A percentile compares a stretch with the other conserved stretches of the same genome.
These are phyloP conservation scores for Acrossocheilus wenchowensis DNA, from an alignment of 2,797 vertebrate genomes.

Conservation along the genomic window DNA sequence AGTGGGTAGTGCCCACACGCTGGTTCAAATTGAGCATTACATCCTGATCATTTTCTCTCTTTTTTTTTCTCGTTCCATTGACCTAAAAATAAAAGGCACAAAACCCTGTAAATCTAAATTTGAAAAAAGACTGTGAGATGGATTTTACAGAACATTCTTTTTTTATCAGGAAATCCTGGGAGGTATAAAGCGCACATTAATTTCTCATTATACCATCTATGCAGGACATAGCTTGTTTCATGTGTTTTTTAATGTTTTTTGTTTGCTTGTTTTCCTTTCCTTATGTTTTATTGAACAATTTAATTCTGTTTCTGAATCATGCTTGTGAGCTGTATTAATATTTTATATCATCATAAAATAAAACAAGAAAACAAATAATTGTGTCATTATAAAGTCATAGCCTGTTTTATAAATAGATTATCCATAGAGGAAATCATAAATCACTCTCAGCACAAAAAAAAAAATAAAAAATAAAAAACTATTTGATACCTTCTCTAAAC, in stretches of 20 bases:
- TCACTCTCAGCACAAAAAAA: neutral
- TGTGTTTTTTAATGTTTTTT: neutral
- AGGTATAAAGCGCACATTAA: constrained; percentile 53
- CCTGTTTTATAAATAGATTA: neutral
- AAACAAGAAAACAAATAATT: constrained; percentile 7
- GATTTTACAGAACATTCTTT: constrained; percentile 24
- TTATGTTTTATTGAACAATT: constrained; percentile 7
- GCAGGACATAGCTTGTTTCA: constrained; percentile 22
- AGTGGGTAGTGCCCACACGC: neutral
- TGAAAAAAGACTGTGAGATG: neutral
- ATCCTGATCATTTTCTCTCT: neutral
- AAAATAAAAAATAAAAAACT: too few species aligned
- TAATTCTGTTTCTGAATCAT: neutral
- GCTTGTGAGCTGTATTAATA: neutral
- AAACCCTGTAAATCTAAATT: neutral
- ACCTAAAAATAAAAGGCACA: neutral
- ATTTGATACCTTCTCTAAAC: neutral
- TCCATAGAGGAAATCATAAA: constrained; percentile 8
- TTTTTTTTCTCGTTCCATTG: neutral
- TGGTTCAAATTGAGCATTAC: neutral
- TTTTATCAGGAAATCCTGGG: constrained; percentile 61
- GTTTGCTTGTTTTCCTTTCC: neutral
- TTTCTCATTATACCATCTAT: constrained; percentile 43
- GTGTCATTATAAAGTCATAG: neutral
- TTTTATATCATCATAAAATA: neutral